Evolutionary conservation across 2,888 invertebrate species (phyloP).

Genomic region (Trichopria drosophilae): DNA sequence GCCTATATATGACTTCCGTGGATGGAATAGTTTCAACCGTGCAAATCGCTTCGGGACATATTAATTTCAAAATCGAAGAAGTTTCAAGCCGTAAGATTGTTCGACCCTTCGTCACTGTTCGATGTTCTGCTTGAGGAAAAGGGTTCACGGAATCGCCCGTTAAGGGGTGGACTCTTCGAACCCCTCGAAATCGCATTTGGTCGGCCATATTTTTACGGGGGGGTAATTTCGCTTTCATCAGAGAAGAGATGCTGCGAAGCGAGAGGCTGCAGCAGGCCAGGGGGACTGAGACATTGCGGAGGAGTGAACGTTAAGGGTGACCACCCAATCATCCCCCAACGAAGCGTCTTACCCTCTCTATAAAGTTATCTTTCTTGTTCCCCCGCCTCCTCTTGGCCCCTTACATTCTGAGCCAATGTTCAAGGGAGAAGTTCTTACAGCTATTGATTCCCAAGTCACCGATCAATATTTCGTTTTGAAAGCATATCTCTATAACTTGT

Average conservation of each 20-base stretch:
- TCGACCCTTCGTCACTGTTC: too few relatives aligned
- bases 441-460: too few relatives aligned
- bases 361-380: constrained; percentile 57
- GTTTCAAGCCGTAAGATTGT: too few relatives aligned
- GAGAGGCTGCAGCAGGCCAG: constrained; percentile 43
- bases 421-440: too few relatives aligned
- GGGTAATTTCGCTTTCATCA: constrained; percentile 52
- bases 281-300: constrained; percentile 41
- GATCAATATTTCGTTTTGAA: too few relatives aligned
- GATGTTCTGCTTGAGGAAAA: constrained; percentile 22
- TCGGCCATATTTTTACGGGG: constrained; percentile 54
- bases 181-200: constrained; percentile 49
- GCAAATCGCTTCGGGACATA: too few relatives aligned
- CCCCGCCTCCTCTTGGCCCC: constrained; percentile 42
- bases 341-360: constrained; percentile 56
- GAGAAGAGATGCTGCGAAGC: constrained; percentile 36
- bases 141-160: constrained; percentile 22
- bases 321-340: constrained; percentile 57
- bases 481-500: too few relatives aligned
- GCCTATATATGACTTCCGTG: too few relatives aligned
- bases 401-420: too few relatives aligned
- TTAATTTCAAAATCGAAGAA: too few relatives aligned
- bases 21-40: too few relatives aligned
- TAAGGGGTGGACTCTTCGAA: constrained; percentile 29
- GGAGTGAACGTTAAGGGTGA: constrained; percentile 43